These are phyloP conservation scores for Antheraea pernyi DNA, from an alignment of 1,140 invertebrate genomes.

Conservation along the genomic window DNA sequence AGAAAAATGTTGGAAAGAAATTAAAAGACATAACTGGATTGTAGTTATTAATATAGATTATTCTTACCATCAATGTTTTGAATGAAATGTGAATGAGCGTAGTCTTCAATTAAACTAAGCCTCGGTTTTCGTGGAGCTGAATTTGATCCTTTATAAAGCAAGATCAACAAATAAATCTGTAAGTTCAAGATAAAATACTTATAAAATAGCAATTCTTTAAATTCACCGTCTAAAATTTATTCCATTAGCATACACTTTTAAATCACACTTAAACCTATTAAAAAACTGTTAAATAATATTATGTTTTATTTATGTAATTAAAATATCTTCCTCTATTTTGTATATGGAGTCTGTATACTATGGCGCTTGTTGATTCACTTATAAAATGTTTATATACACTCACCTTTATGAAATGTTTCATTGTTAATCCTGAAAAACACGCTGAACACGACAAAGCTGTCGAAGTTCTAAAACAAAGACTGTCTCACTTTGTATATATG, in stretches of 20 bases:
- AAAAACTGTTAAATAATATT: background rate
- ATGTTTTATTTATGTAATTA: background rate
- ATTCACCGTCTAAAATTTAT: background rate
- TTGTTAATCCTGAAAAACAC: background rate
- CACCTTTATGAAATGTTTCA: background rate
- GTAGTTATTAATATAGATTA: too few relatives aligned
- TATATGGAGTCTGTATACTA: background rate
- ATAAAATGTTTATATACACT: background rate
- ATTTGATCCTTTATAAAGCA: background rate
- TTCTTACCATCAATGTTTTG: conserved; percentile 9
- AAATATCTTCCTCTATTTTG: background rate
- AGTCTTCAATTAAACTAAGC: conserved; percentile 6
- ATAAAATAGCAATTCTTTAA: background rate
- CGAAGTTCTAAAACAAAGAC: background rate
- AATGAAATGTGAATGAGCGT: background rate
- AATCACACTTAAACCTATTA: background rate
- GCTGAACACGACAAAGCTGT: background rate
- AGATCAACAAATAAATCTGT: background rate
- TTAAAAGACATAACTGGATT: too few relatives aligned
- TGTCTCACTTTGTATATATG: conserved; percentile 33
- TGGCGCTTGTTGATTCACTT: background rate
- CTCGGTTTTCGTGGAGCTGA: conserved; percentile 12
- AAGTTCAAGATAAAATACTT: background rate
- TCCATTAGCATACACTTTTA: background rate
- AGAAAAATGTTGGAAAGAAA: too few relatives aligned